phyloP scores from a whole-genome alignment of 2,113 vertebrate species.

The Acanthochromis polyacanthus region DNA sequence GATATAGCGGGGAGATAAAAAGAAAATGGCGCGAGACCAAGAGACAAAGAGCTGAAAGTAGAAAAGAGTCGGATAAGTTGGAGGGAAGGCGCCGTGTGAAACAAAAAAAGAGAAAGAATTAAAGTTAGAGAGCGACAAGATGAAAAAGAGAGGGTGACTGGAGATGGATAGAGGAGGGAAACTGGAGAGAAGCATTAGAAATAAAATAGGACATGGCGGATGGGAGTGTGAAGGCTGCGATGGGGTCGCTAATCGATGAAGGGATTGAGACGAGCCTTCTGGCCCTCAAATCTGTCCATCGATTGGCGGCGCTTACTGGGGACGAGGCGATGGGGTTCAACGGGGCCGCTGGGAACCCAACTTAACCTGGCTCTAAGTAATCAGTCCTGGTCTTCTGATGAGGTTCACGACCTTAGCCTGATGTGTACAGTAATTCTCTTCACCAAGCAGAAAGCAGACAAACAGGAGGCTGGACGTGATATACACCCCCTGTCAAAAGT shows the following conservation, averaged over 20 bases:
- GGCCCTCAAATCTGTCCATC: constrained; percentile 63
- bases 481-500: too few species aligned
- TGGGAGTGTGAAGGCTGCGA: constrained; percentile 42
- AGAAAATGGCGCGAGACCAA: constrained; percentile 39
- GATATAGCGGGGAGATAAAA: constrained; percentile 51
- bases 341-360: constrained; percentile 26
- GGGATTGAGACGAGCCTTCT: constrained; percentile 32
- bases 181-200: constrained; percentile 27
- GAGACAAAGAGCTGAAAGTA: constrained; percentile 35
- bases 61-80: constrained; percentile 18
- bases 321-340: constrained; percentile 23
- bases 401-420: constrained; percentile 14
- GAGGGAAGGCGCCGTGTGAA: background rate
- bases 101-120: constrained; percentile 29
- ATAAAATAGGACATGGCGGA: constrained; percentile 33
- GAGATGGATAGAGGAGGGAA: constrained; percentile 9
- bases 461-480: background rate
- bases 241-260: constrained; percentile 58
- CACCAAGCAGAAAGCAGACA: background rate
- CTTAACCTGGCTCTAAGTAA: constrained; percentile 41
- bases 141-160: background rate
- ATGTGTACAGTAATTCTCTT: background rate
- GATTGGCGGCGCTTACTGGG: constrained; percentile 46
- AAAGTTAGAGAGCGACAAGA: constrained; percentile 11
- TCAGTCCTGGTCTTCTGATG: constrained; percentile 23